Conservation (phyloP, 2,113 vertebrate genomes). For the Rhabdomys dilectus region DNA sequence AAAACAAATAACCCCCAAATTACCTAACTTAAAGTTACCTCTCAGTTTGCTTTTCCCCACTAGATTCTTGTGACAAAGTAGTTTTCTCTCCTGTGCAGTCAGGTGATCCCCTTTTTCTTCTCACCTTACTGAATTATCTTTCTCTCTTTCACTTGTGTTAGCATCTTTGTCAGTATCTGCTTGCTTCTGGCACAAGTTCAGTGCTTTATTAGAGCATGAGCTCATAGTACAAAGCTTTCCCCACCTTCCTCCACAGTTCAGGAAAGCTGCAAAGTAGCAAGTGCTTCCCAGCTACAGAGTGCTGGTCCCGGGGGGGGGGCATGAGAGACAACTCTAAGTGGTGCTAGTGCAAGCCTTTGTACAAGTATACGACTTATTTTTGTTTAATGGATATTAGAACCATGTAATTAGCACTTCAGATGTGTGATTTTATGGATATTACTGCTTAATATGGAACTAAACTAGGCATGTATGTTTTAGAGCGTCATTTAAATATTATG, state of each 20-base stretch:
- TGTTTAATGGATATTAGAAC: conserved; percentile 58
- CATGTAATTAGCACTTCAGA: conserved; percentile 59
- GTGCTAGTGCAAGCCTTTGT: not conserved
- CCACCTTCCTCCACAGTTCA: not conserved
- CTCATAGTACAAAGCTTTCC: not conserved
- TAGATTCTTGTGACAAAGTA: not conserved
- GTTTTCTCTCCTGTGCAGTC: not conserved
- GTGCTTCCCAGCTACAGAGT: not conserved
- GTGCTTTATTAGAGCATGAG: not conserved
- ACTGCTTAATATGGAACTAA: conserved; percentile 17
- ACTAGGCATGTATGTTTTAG: conserved; percentile 54
- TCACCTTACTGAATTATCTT: not conserved
- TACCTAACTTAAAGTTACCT: not conserved
- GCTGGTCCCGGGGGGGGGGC: not conserved
- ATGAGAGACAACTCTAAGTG: not conserved
- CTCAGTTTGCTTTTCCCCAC: not conserved
- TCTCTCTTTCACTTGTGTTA: not conserved
- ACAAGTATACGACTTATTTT: conserved; percentile 57
- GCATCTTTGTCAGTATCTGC: not conserved
- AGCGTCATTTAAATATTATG: conserved; percentile 55
- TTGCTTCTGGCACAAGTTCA: not conserved
- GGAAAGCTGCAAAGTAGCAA: not conserved
- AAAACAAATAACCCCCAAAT: not conserved
- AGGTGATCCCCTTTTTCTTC: not conserved
- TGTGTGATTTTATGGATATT: conserved; percentile 52